These are phyloP conservation scores for Synergus itoensis DNA, from an alignment of 2,888 invertebrate species.

Conservation along the genomic window DNA sequence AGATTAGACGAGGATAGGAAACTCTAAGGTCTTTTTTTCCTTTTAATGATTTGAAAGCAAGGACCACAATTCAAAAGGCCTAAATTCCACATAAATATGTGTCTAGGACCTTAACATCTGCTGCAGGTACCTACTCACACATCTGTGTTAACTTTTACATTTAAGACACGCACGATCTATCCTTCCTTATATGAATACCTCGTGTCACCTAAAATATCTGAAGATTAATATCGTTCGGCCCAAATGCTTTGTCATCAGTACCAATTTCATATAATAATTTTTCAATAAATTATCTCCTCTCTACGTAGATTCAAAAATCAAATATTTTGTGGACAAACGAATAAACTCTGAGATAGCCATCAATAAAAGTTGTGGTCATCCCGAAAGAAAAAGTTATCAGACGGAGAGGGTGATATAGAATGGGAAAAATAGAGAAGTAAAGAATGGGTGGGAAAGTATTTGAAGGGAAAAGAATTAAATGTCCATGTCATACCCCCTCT, in stretches of 20 bases:
- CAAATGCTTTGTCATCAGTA: not conserved
- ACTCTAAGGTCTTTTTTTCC: too few relatives aligned
- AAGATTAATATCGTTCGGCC: not conserved
- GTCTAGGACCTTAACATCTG: not conserved
- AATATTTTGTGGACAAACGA: not conserved
- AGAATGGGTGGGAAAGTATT: conserved; percentile 41
- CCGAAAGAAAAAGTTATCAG: conserved; percentile 19
- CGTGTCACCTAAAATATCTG: not conserved
- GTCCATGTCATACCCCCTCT: conserved; percentile 64
- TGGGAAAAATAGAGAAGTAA: conserved; percentile 15
- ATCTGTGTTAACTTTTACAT: not conserved
- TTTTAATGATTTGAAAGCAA: too few relatives aligned
- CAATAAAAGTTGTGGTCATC: conserved; percentile 32
- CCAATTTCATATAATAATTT: not conserved
- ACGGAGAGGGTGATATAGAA: not conserved
- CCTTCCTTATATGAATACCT: too few relatives aligned
- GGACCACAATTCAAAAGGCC: too few relatives aligned
- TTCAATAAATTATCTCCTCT: too few relatives aligned
- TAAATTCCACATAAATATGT: too few relatives aligned
- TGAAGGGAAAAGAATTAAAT: conserved; percentile 57
- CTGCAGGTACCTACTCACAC: not conserved
- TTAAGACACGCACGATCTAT: not conserved
- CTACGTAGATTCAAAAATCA: not conserved
- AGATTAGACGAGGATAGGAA: too few relatives aligned
- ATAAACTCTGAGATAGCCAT: not conserved